phyloP scores from a whole-genome alignment of 1,140 invertebrate genomes.

The Colletes latitarsis region DNA sequence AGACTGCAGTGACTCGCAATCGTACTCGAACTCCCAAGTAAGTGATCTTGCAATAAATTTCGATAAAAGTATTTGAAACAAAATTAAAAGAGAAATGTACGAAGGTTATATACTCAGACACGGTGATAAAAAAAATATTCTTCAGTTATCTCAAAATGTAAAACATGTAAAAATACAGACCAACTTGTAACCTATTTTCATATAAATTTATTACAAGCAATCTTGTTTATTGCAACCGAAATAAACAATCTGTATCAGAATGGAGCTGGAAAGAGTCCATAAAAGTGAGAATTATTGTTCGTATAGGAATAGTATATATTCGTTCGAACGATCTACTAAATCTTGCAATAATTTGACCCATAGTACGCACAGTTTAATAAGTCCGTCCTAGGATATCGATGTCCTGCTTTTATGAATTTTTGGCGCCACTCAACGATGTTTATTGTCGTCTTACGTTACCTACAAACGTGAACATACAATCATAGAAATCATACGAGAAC shows the following conservation, averaged over 20 bases:
- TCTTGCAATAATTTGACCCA: not conserved
- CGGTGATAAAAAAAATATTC: too few relatives aligned
- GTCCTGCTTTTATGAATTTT: not conserved
- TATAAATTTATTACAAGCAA: too few relatives aligned
- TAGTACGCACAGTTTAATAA: not conserved
- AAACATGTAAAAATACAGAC: too few relatives aligned
- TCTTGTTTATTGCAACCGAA: not conserved
- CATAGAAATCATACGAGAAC: not conserved
- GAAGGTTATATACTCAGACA: not conserved
- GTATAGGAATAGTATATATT: too few relatives aligned
- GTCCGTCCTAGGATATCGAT: too few relatives aligned
- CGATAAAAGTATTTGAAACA: too few relatives aligned
- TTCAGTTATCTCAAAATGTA: too few relatives aligned
- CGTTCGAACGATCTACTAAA: not conserved
- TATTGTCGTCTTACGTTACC: not conserved
- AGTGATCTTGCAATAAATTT: not conserved
- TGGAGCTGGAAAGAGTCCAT: not conserved
- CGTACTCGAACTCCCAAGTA: conserved; percentile 80
- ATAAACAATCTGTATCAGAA: not conserved
- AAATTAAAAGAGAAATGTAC: too few relatives aligned
- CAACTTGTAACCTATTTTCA: too few relatives aligned
- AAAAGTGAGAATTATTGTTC: too few relatives aligned
- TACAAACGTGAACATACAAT: not conserved
- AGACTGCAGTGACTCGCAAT: conserved; percentile 82
- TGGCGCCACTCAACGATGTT: not conserved